These are phyloP conservation scores for Rhopilema esculentum DNA, from an alignment of 30 jellyfish, hydroid and myxozoan genomes.

Conservation along the genomic window DNA sequence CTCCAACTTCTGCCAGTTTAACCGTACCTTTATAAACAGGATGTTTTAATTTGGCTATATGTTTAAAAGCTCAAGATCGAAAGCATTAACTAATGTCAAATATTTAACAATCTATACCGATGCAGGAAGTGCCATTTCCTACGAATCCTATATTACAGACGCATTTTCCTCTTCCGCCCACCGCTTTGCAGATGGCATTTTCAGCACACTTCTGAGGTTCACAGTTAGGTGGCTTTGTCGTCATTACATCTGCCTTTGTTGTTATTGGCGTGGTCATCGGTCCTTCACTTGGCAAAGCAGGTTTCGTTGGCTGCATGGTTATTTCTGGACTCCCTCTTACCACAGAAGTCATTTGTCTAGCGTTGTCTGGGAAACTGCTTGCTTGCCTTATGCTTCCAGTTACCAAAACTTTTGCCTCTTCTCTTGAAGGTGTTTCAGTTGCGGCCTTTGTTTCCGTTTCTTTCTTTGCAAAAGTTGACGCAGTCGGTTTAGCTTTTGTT, in stretches of 20 bases:
- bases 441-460: neutral
- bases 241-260: neutral
- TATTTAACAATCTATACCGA: neutral
- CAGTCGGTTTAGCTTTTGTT: too few species aligned
- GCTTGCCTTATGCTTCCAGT: too few species aligned
- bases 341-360: too few species aligned
- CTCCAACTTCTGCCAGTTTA: too few species aligned
- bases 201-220: slow-evolving; percentile 16
- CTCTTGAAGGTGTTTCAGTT: neutral
- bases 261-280: too few species aligned
- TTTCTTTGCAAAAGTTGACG: neutral
- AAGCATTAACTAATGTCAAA: neutral
- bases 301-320: too few species aligned
- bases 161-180: slow-evolving; percentile 12
- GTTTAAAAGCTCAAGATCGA: too few species aligned
- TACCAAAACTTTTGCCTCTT: neutral
- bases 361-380: too few species aligned
- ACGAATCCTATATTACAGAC: slow-evolving; percentile 56
- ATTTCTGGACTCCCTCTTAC: too few species aligned
- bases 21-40: too few species aligned
- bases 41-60: too few species aligned
- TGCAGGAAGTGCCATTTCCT: slow-evolving; percentile 51
- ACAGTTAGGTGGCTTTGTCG: neutral
- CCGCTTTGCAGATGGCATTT: slow-evolving; percentile 26
- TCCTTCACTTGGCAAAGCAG: too few species aligned